Percentiles rank a stretch among this genome's conserved stretches.
phyloP scores from a whole-genome alignment of 2,113 vertebrate genomes.

The Tichodroma muraria region DNA sequence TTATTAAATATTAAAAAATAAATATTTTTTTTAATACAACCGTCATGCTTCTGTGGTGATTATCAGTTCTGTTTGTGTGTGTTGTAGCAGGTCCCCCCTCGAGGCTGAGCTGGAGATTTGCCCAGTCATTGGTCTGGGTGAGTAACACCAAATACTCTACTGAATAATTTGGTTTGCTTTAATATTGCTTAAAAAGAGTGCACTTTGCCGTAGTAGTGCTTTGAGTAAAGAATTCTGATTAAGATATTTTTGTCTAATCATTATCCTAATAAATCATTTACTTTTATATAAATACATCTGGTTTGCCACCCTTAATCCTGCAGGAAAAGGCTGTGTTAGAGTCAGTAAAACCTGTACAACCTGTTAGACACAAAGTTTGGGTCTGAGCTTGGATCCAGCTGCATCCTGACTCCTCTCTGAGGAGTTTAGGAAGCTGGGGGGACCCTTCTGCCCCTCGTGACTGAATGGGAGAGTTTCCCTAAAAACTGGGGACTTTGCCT shows the following conservation, averaged over 20 bases:
- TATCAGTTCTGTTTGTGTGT: neutral
- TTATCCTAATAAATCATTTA: neutral
- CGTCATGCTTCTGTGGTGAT: fast-evolving
- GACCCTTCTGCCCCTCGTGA: neutral
- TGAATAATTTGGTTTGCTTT: neutral
- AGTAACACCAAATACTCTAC: too few relatives aligned
- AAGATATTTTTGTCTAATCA: neutral
- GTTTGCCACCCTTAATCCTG: neutral
- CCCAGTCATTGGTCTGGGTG: neutral
- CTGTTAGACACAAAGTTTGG: neutral
- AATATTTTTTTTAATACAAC: neutral
- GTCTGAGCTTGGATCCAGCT: neutral
- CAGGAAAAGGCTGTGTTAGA: neutral
- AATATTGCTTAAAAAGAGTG: neutral
- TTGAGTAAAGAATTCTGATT: neutral
- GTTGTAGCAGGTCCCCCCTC: neutral
- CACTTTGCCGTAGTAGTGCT: neutral
- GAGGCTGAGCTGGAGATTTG: neutral
- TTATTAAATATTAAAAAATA: neutral
- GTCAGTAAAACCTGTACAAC: neutral
- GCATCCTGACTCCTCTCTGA: neutral
- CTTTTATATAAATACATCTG: neutral
- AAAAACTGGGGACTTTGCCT: neutral
- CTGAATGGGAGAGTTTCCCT: neutral
- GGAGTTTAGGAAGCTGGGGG: neutral